Percentiles rank a stretch among this genome's conserved stretches.
Conservation (phyloP, 1,140 invertebrate species). For the Pseudobourletiella spinata region DNA sequence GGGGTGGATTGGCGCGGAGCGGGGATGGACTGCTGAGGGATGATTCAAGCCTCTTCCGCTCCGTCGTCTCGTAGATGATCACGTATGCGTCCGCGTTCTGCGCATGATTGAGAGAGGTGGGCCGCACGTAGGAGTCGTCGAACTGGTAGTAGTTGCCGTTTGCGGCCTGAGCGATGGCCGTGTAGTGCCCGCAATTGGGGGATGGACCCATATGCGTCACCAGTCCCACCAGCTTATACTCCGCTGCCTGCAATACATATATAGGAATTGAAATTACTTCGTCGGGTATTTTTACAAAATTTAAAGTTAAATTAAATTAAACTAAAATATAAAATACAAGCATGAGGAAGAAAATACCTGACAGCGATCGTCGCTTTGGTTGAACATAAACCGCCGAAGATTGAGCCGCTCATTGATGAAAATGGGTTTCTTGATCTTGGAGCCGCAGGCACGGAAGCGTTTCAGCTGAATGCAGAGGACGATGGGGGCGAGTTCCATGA, state of each 20-base stretch:
- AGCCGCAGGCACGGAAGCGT: conserved; percentile 48
- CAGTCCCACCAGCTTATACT: conserved; percentile 82
- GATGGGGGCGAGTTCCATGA: conserved; percentile 78
- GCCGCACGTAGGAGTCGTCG: conserved; percentile 59
- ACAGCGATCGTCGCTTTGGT: no score
- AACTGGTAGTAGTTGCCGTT: conserved; percentile 78
- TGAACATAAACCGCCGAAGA: conserved; percentile 13
- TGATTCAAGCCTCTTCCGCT: neutral
- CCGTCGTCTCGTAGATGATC: conserved; percentile 31
- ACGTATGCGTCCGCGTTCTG: conserved; percentile 32
- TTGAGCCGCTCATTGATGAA: conserved; percentile 24
- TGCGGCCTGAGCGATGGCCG: conserved; percentile 75
- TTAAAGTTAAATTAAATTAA: neutral
- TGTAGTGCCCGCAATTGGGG: conserved; percentile 95
- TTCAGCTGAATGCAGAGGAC: conserved; percentile 90
- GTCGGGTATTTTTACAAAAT: neutral
- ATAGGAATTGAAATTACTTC: neutral
- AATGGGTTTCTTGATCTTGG: conserved; percentile 29
- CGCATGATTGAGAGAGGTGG: conserved; percentile 8
- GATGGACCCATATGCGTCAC: conserved; percentile 92
- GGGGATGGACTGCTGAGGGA: neutral
- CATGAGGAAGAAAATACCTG: neutral
- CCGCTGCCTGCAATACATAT: conserved; percentile 41
- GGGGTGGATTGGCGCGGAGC: neutral
- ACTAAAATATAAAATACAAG: neutral